Evolutionary conservation across 2,113 vertebrate genomes (phyloP).

Genomic region (Cathartes aura): DNA sequence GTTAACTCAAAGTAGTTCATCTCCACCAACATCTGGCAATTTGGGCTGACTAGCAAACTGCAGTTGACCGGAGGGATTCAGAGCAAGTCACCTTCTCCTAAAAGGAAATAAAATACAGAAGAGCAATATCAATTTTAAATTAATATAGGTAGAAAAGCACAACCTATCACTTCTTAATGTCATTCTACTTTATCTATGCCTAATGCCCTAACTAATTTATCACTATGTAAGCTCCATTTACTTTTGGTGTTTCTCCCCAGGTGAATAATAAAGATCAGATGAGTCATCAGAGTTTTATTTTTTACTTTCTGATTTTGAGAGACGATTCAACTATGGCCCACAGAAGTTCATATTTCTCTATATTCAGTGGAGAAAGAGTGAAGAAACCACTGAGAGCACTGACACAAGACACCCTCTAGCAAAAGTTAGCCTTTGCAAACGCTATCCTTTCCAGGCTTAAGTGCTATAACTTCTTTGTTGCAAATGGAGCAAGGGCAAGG

Average conservation of each 20-base stretch:
- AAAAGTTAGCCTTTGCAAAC: background rate
- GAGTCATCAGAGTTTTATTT: background rate
- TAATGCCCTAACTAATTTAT: background rate
- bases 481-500: background rate
- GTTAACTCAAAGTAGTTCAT: background rate
- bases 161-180: background rate
- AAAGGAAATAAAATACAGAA: background rate
- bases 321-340: background rate
- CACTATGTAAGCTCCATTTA: background rate
- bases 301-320: background rate
- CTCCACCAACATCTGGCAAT: background rate
- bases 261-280: background rate
- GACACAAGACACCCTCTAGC: background rate
- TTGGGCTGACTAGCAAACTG: background rate
- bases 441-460: background rate
- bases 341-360: background rate
- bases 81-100: background rate
- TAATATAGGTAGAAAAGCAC: background rate
- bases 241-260: background rate
- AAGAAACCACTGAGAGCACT: background rate
- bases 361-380: background rate
- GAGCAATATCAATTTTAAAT: background rate
- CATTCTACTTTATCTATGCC: background rate
- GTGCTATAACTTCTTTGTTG: background rate
- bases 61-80: background rate